A percentile compares a stretch with the other conserved stretches of the same genome.
Conservation (phyloP, 2,888 invertebrate species). For the Pardosa pseudoannulata region DNA sequence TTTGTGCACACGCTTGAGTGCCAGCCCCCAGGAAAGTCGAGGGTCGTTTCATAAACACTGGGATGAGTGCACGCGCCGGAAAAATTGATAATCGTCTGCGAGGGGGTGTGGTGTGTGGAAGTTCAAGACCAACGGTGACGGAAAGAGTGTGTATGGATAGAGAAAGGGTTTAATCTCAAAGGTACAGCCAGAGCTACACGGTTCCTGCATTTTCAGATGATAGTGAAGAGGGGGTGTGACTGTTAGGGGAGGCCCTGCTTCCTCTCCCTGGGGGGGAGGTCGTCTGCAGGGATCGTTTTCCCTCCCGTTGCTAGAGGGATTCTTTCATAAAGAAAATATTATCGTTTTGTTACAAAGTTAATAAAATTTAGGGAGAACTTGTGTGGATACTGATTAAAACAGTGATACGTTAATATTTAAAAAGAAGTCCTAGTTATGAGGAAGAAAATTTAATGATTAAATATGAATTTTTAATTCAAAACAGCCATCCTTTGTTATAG, state of each 20-base stretch:
- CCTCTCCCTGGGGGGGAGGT: too few relatives aligned
- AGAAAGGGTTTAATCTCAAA: conserved; percentile 13
- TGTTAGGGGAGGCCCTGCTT: not conserved
- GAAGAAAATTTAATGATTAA: too few relatives aligned
- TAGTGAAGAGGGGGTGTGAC: not conserved
- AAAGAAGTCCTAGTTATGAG: too few relatives aligned
- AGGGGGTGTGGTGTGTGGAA: not conserved
- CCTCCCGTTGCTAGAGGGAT: not conserved
- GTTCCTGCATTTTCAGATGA: not conserved
- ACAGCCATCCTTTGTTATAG: too few relatives aligned
- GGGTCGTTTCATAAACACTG: conserved; percentile 6
- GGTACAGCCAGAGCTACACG: not conserved
- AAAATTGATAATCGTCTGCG: conserved; percentile 10
- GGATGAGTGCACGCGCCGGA: conserved; percentile 1
- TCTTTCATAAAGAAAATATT: not conserved
- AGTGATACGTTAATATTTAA: too few relatives aligned
- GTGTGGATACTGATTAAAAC: too few relatives aligned
- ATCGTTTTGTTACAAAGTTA: not conserved
- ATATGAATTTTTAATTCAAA: too few relatives aligned
- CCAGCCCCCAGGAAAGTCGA: not conserved
- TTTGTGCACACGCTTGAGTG: not conserved
- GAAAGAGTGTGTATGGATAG: not conserved
- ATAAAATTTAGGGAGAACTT: not conserved
- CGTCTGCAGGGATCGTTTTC: not conserved
- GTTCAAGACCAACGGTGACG: not conserved